Evolutionary conservation across 1,140 invertebrate genomes (phyloP).

Genomic region (Sycobia sp.): DNA sequence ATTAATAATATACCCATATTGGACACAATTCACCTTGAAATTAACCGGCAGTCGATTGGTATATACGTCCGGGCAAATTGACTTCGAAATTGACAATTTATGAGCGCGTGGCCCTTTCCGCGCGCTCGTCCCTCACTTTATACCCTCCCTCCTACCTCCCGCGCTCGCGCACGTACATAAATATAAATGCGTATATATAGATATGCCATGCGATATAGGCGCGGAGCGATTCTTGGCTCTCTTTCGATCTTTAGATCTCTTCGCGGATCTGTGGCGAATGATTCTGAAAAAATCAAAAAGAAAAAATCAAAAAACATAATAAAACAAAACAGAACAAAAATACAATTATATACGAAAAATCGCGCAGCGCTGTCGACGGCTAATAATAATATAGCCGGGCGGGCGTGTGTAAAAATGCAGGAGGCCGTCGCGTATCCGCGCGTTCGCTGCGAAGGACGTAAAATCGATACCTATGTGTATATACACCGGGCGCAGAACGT

Average conservation of each 20-base stretch:
- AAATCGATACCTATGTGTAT: conserved; percentile 21
- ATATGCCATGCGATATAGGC: no score
- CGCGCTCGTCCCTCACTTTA: not conserved
- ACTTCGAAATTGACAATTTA: conserved; percentile 65
- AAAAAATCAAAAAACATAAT: no score
- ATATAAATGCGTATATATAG: no score
- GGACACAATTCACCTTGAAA: conserved; percentile 65
- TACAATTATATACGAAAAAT: no score
- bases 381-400: no score
- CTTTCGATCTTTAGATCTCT: conserved; percentile 14
- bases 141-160: not conserved
- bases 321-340: no score
- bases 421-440: not conserved
- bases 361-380: no score
- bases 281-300: conserved; percentile 3
- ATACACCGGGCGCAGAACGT: not conserved
- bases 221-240: no score
- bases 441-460: not conserved
- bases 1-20: conserved; percentile 65
- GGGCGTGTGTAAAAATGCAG: not conserved
- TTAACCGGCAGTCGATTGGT: conserved; percentile 63
- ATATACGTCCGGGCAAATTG: conserved; percentile 62
- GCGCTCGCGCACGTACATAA: no score
- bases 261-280: not conserved
- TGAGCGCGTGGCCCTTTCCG: conserved; percentile 39